These are phyloP conservation scores for Spodoptera litura DNA, from an alignment of 1,140 invertebrate genomes.

Conservation along the genomic window DNA sequence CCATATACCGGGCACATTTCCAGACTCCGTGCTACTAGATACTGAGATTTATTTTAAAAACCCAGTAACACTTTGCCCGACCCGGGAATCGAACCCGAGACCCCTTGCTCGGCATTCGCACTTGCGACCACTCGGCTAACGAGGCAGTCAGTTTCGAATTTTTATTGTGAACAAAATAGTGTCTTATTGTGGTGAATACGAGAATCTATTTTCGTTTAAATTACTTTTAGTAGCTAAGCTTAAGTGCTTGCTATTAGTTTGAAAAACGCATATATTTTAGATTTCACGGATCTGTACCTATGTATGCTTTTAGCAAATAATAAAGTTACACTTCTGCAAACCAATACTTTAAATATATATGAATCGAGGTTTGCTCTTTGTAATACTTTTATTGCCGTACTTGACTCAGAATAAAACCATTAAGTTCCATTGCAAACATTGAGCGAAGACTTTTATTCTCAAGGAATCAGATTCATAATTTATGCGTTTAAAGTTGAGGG, in stretches of 20 bases:
- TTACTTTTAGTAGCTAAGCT: conserved; percentile 6
- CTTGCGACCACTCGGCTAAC: too few species aligned
- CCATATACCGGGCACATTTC: too few species aligned
- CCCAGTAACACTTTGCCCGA: too few species aligned
- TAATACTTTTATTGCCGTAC: neutral
- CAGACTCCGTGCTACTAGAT: too few species aligned
- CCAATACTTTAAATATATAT: neutral
- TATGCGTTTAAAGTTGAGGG: conserved; percentile 20
- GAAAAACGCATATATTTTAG: neutral
- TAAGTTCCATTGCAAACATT: neutral
- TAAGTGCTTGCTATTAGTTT: conserved; percentile 11
- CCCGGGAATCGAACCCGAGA: too few species aligned
- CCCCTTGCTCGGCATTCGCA: too few species aligned
- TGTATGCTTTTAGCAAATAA: too few species aligned
- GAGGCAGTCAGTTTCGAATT: neutral
- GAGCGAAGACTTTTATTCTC: conserved; percentile 3
- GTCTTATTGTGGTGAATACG: neutral
- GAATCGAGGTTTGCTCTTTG: neutral
- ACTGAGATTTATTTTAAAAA: too few species aligned
- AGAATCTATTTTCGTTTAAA: conserved; percentile 24
- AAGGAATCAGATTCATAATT: conserved; percentile 12
- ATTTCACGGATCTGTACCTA: too few species aligned
- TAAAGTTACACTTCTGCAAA: too few species aligned
- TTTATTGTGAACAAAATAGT: conserved; percentile 14
- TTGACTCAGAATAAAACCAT: neutral